Evolutionary conservation across 2,113 vertebrate species (phyloP).

Genomic region (Coreoperca whiteheadi): DNA sequence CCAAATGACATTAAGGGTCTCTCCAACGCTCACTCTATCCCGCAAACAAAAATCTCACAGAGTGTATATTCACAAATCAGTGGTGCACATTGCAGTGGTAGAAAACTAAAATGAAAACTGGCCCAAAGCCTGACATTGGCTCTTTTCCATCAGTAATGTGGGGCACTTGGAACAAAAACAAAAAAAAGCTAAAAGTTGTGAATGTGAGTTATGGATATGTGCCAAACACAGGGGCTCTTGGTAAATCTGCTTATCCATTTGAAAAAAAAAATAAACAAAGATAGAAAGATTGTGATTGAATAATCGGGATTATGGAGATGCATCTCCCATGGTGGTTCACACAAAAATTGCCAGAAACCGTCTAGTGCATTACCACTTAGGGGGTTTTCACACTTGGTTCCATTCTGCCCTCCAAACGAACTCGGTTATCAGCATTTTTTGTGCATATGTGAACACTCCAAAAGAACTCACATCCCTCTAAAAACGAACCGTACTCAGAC

Average conservation of each 20-base stretch:
- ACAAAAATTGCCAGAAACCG: slow-evolving; percentile 10
- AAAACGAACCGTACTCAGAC: no score
- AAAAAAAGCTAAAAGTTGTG: slow-evolving; percentile 62
- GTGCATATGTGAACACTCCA: no score
- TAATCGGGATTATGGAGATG: slow-evolving; percentile 12
- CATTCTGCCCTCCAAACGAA: no score
- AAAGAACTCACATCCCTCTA: no score
- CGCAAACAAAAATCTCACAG: background rate
- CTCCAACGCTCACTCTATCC: background rate
- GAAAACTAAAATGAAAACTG: slow-evolving; percentile 53
- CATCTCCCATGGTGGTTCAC: background rate
- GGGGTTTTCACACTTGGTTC: no score
- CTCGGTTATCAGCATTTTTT: no score
- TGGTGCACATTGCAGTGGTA: slow-evolving; percentile 21
- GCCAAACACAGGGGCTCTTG: slow-evolving; percentile 63
- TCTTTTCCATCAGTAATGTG: slow-evolving; percentile 69
- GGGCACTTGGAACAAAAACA: slow-evolving; percentile 67
- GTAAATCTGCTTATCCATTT: slow-evolving; percentile 46
- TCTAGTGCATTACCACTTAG: background rate
- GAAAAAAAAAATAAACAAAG: slow-evolving; percentile 14
- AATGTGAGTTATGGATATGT: slow-evolving; percentile 61
- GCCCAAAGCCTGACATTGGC: slow-evolving; percentile 62
- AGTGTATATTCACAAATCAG: slow-evolving; percentile 22
- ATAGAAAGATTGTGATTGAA: slow-evolving; percentile 23
- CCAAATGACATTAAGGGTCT: background rate